phyloP scores from a whole-genome alignment of 2,797 vertebrate species.

The Fistularia tabacaria region DNA sequence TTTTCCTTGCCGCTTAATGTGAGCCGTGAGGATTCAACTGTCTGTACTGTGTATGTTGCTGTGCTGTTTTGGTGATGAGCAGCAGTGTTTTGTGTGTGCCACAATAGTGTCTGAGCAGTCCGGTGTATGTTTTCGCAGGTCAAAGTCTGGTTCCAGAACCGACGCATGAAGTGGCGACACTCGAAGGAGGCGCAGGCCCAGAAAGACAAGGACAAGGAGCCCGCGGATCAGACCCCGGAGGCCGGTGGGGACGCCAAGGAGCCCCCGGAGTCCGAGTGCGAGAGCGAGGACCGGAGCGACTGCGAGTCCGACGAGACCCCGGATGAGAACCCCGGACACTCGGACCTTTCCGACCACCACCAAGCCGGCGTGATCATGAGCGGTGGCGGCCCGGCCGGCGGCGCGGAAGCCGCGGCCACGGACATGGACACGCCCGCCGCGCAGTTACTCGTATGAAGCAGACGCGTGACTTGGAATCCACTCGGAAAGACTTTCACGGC shows the following conservation, averaged over 20 bases:
- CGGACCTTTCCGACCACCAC: slow-evolving; percentile 77
- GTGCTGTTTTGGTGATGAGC: too few relatives aligned
- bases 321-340: slow-evolving; percentile 63
- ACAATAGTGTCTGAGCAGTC: neutral
- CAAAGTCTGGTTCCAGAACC: slow-evolving; percentile 97
- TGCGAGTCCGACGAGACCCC: slow-evolving; percentile 84
- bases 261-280: slow-evolving; percentile 80
- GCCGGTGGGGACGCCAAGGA: slow-evolving; percentile 73
- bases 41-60: too few relatives aligned
- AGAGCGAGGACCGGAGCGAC: slow-evolving; percentile 86
- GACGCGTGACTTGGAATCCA: neutral
- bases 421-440: slow-evolving; percentile 55
- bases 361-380: slow-evolving; percentile 80
- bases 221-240: slow-evolving; percentile 71
- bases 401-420: slow-evolving; percentile 43
- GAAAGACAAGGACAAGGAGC: slow-evolving; percentile 92
- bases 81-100: neutral
- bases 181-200: slow-evolving; percentile 97
- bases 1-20: too few relatives aligned
- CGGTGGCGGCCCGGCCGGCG: slow-evolving; percentile 51
- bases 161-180: slow-evolving; percentile 96
- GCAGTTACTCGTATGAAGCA: slow-evolving; percentile 63
- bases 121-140: slow-evolving; percentile 70
- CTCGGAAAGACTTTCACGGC: neutral
- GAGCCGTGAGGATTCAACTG: too few relatives aligned